Percentiles rank a stretch among this genome's conserved stretches.
phyloP scores from a whole-genome alignment of 2,888 invertebrate genomes.

The Lysandra coridon region DNA sequence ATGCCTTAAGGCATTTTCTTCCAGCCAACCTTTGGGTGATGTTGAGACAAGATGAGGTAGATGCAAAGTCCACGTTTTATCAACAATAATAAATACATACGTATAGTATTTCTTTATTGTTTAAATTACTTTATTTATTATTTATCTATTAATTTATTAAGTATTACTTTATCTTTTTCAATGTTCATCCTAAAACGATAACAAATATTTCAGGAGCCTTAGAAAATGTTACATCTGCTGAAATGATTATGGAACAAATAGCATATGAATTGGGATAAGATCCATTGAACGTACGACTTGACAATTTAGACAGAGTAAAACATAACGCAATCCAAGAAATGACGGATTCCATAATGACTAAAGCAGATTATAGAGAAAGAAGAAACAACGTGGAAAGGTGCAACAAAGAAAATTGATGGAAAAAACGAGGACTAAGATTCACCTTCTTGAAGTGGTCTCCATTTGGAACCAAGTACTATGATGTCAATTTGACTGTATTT shows the following conservation, averaged over 20 bases:
- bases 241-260: slow-evolving; percentile 84
- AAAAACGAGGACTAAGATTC: slow-evolving; percentile 86
- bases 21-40: too few relatives aligned
- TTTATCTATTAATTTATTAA: too few relatives aligned
- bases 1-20: too few relatives aligned
- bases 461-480: slow-evolving; percentile 75
- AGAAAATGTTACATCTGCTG: slow-evolving; percentile 83
- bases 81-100: too few relatives aligned
- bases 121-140: too few relatives aligned
- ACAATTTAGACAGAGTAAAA: slow-evolving; percentile 61
- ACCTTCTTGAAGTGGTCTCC: slow-evolving; percentile 84
- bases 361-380: slow-evolving; percentile 68
- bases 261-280: slow-evolving; percentile 77
- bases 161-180: too few relatives aligned
- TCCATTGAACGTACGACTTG: slow-evolving; percentile 73
- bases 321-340: slow-evolving; percentile 65
- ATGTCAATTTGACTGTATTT: slow-evolving; percentile 82
- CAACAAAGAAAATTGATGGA: slow-evolving; percentile 87
- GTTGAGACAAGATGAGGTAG: too few relatives aligned
- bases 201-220: slow-evolving; percentile 70
- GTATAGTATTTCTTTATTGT: not conserved
- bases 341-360: slow-evolving; percentile 64
- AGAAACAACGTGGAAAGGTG: slow-evolving; percentile 73
- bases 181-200: not conserved
- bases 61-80: too few relatives aligned